Conservation (phyloP, 2,888 invertebrate genomes). For the Celastrina argiolus region DNA sequence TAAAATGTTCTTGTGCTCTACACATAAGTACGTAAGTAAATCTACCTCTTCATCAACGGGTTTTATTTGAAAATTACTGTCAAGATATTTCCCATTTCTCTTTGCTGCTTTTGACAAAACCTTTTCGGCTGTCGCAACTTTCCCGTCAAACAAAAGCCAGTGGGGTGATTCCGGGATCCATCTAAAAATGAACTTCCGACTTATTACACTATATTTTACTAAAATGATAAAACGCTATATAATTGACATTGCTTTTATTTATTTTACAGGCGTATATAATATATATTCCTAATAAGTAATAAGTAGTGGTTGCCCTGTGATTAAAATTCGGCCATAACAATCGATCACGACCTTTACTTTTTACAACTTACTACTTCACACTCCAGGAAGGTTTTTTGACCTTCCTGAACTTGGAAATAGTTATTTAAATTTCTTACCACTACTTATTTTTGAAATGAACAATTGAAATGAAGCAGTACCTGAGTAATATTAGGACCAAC, state of each 20-base stretch:
- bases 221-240: too few species aligned
- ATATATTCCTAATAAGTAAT: too few species aligned
- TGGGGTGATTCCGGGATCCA: slow-evolving; percentile 69
- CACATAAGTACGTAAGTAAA: slow-evolving; percentile 40
- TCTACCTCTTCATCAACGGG: slow-evolving; percentile 68
- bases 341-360: too few species aligned
- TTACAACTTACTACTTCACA: too few species aligned
- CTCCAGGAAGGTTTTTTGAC: too few species aligned
- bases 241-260: background rate
- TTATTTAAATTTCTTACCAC: too few species aligned
- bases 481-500: slow-evolving; percentile 45
- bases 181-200: slow-evolving; percentile 38
- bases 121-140: slow-evolving; percentile 53
- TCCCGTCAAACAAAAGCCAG: slow-evolving; percentile 61
- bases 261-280: background rate
- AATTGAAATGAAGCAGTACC: slow-evolving; percentile 37
- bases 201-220: too few species aligned
- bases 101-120: slow-evolving; percentile 52
- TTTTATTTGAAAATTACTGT: slow-evolving; percentile 63
- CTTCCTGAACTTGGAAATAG: too few species aligned
- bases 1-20: too few species aligned
- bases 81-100: slow-evolving; percentile 52
- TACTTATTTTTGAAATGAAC: too few species aligned
- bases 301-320: too few species aligned
- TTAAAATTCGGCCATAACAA: too few species aligned